These are phyloP conservation scores for Noctilio leporinus DNA, from an alignment of 2,113 vertebrate genomes.

Conservation along the genomic window DNA sequence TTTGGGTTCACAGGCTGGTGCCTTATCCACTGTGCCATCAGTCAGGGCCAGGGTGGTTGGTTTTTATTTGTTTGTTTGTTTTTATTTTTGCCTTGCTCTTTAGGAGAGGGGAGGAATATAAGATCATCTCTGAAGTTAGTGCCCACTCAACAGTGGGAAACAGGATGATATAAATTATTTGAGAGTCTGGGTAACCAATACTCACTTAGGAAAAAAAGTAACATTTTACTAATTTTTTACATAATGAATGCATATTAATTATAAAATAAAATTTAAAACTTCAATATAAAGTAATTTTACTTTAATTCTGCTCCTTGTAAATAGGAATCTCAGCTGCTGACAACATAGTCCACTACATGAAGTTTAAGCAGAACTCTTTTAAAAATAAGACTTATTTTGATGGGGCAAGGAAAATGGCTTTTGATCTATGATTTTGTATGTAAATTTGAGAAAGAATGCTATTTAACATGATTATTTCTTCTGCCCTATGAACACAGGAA, in stretches of 20 bases:
- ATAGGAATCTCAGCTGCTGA: not conserved
- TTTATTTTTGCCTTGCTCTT: not conserved
- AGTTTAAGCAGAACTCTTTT: not conserved
- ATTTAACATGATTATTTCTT: not conserved
- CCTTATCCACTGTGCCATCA: too few species aligned
- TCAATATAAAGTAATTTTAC: not conserved
- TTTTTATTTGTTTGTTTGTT: too few species aligned
- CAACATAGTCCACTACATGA: too few species aligned
- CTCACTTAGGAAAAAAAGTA: not conserved
- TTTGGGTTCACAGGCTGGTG: too few species aligned
- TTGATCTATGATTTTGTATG: not conserved
- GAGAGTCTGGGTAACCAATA: not conserved
- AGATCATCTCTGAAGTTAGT: not conserved
- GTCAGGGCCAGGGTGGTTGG: not conserved
- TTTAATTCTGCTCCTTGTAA: not conserved
- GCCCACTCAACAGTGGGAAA: accelerated
- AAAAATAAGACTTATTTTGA: not conserved
- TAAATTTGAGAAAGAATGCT: not conserved
- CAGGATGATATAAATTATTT: not conserved
- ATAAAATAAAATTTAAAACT: not conserved
- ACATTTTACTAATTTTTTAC: not conserved
- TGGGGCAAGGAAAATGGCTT: not conserved
- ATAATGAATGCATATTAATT: not conserved
- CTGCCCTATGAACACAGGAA: not conserved
- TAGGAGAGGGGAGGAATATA: not conserved